Percentiles rank a stretch among this genome's conserved stretches.
Conservation (phyloP, 2,797 vertebrate genomes). For the Botia kubotai region DNA sequence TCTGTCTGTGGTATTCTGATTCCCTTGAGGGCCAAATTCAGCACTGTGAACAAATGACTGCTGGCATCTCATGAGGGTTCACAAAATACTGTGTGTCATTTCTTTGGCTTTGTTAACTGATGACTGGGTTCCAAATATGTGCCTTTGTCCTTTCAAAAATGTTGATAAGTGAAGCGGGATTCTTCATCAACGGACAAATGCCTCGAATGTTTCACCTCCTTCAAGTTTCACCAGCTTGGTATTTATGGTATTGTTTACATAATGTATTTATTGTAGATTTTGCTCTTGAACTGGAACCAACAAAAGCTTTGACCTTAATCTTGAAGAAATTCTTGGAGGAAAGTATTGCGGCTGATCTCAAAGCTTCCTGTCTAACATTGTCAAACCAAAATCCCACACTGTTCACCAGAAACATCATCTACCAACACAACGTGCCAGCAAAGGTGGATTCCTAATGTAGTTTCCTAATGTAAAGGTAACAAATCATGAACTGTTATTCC, state of each 20-base stretch:
- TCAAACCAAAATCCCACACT: not conserved
- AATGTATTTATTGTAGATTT: slow-evolving; percentile 74
- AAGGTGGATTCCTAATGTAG: not conserved
- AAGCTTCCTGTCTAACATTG: slow-evolving; percentile 27
- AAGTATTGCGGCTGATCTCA: slow-evolving; percentile 32
- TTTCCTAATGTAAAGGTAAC: slow-evolving; percentile 1
- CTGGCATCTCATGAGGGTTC: slow-evolving; percentile 20
- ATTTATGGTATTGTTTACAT: slow-evolving; percentile 63
- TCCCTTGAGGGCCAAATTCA: slow-evolving; percentile 8
- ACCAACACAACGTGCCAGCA: not conserved
- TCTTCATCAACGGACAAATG: slow-evolving; percentile 45
- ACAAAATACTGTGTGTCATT: slow-evolving; percentile 21
- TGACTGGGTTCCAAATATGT: slow-evolving; percentile 25
- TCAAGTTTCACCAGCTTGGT: slow-evolving; percentile 59
- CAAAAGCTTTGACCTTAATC: slow-evolving; percentile 19
- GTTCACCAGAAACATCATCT: not conserved
- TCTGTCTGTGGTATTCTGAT: not conserved
- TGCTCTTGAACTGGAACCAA: slow-evolving; percentile 41
- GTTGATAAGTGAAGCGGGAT: slow-evolving; percentile 56
- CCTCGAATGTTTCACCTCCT: slow-evolving; percentile 29
- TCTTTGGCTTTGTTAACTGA: slow-evolving; percentile 26
- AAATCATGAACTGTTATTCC: not conserved
- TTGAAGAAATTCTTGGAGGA: slow-evolving; percentile 38
- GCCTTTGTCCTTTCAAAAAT: slow-evolving; percentile 47
- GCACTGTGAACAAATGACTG: slow-evolving; percentile 20